Evolutionary conservation across 37 sponge, comb jelly and placozoan species (phyloP).

Genomic region (Spongilla lacustris): DNA sequence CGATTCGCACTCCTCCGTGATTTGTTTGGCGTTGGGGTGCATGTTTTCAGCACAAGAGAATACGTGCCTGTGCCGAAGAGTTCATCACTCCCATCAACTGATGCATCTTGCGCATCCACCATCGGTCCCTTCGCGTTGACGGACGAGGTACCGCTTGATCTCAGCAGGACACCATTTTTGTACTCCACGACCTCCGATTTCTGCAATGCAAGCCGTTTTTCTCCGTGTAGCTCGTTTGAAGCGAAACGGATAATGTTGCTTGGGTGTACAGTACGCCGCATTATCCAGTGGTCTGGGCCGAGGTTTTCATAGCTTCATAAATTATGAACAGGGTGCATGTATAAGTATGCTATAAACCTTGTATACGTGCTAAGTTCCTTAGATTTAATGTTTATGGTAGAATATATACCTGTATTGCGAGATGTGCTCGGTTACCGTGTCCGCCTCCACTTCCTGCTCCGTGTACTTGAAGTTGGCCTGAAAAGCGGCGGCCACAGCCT

Average conservation of each 20-base stretch:
- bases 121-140: neutral
- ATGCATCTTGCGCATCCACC: neutral
- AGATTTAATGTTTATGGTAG: too few species aligned
- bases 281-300: neutral
- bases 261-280: neutral
- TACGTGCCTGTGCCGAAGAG: neutral
- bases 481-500: constrained; percentile 49
- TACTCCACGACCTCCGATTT: neutral
- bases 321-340: neutral
- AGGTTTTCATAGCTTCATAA: neutral
- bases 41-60: neutral
- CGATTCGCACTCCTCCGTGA: neutral
- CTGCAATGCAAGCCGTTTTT: neutral
- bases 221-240: neutral
- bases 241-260: neutral
- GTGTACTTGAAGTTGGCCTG: constrained; percentile 55
- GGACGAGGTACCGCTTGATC: neutral
- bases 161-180: neutral
- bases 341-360: too few species aligned
- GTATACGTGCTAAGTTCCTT: too few species aligned
- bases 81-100: neutral
- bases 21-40: neutral
- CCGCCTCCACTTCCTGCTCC: constrained; percentile 23
- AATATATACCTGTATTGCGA: constrained; percentile 47
- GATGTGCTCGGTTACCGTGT: constrained; percentile 9